Evolutionary conservation across 2,113 vertebrate genomes (phyloP), one percentile per base, ranked within the genome.

Genomic region (Perca schrenkii): DNA sequence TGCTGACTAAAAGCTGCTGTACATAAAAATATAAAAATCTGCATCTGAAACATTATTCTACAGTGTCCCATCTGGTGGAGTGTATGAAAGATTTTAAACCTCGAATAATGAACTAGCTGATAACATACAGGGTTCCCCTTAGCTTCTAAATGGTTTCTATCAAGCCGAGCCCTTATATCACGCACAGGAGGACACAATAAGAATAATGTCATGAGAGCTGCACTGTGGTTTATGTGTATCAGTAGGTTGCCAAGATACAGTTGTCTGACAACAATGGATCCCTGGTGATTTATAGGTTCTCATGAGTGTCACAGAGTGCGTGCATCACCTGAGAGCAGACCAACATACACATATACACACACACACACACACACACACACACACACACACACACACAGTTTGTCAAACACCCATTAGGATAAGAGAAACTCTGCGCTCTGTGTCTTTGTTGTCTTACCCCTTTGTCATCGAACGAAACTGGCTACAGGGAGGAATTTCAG

Each of bases 201-300:
- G 28, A 57, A 31, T 36, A 62, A 21, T 50, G 79, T 80, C 65
- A 64, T 21, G 21, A 73, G 46, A 79, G 57, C 49, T 21, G 34
- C 72, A 7, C 3, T 64, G 60, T 0, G 11, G 10, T 81, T 49
- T 63, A 74, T 70, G 61, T 77, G 68, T 88, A 84, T 89, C 81
- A 65, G 8, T 22, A 58, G 22, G 91, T 94, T 90, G 86, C 91
- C 76, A 84, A 13, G 92, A 79, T 74, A 86, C 90, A 31, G 90
- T 93, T 83, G 84, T 92, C 61, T 79, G 69, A 89, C 57, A 81
- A 65, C 85, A 68, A 67, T 43, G 69, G 63, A 40, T 82, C 71
- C 80, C 56, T 28, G 43, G 65, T 56, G 72, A 66, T 57, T 65
- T 77, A 56, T 46, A 75, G 77, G 85, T 54, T 81, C 85, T 85